Evolutionary conservation across 2,797 vertebrate genomes (phyloP).

Genomic region (Enteromius mattozi): DNA sequence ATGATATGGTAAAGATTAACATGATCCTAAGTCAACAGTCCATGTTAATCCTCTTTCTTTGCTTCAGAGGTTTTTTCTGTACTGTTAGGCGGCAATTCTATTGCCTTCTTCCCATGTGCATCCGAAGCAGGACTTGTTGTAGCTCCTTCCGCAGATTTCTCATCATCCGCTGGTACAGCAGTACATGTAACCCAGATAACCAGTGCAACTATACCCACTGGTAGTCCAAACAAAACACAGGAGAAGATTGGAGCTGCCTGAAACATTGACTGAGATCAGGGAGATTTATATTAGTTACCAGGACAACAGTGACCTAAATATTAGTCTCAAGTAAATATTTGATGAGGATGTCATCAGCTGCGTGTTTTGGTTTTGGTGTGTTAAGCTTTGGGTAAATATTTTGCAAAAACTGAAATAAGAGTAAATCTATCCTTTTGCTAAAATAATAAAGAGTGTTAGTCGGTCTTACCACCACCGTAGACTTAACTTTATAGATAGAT

Average conservation of each 20-base stretch:
- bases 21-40: not conserved
- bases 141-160: conserved; percentile 39
- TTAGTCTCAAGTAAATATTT: conserved; percentile 46
- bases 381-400: conserved; percentile 24
- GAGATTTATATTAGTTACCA: conserved; percentile 13
- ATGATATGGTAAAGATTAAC: conserved; percentile 28
- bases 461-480: conserved; percentile 80
- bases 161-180: conserved; percentile 44
- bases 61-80: conserved; percentile 32
- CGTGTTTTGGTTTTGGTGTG: not conserved
- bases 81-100: conserved; percentile 9
- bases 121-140: conserved; percentile 4
- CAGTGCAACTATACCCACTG: conserved; percentile 42
- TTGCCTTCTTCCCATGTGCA: conserved; percentile 33
- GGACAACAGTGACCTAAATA: conserved; percentile 21
- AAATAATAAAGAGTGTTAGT: not conserved
- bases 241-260: conserved; percentile 42
- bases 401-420: not conserved
- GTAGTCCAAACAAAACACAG: conserved; percentile 51
- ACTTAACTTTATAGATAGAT: conserved; percentile 81
- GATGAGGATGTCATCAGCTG: conserved; percentile 23
- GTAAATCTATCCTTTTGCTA: not conserved
- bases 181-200: conserved; percentile 57
- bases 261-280: conserved; percentile 28
- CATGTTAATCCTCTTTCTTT: conserved; percentile 59